Conservation (phyloP, 2,113 vertebrate genomes). For the Eretmochelys imbricata region DNA sequence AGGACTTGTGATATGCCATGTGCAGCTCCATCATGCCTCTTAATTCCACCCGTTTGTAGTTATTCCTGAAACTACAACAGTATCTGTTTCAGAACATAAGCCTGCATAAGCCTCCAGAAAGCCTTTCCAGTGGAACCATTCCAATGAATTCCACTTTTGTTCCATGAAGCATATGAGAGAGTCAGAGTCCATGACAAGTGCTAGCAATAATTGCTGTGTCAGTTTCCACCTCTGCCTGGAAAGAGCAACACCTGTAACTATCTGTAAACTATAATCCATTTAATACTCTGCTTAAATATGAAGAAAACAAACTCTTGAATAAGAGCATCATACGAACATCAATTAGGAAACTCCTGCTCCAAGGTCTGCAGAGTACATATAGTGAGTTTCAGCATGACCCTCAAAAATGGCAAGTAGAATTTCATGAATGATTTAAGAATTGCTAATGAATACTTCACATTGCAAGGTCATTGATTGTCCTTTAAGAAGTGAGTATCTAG, state of each 20-base stretch:
- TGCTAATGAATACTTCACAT: neutral
- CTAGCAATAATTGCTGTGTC: neutral
- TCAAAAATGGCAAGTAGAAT: no score
- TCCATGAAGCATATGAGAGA: slow-evolving; percentile 36
- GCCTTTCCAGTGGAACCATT: slow-evolving; percentile 29
- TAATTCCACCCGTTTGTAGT: slow-evolving; percentile 18
- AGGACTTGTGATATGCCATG: neutral
- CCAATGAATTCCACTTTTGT: slow-evolving; percentile 53
- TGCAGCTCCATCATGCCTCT: neutral
- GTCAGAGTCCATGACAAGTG: slow-evolving; percentile 14
- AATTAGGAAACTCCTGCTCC: neutral
- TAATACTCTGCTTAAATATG: neutral
- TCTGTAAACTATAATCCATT: slow-evolving; percentile 45
- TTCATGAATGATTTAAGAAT: neutral
- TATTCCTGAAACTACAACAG: slow-evolving; percentile 43
- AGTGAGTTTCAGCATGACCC: neutral
- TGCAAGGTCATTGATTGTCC: neutral
- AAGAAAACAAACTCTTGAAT: neutral
- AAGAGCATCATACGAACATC: neutral
- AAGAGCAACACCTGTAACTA: slow-evolving; percentile 25
- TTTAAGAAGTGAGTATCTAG: neutral
- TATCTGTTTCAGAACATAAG: slow-evolving; percentile 14
- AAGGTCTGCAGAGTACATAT: neutral
- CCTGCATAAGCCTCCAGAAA: slow-evolving; percentile 16
- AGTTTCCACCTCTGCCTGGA: neutral